Percentiles rank a stretch among this genome's conserved stretches.
Conservation (phyloP, 2,797 vertebrate species). For the Toxotes lorentzi region DNA sequence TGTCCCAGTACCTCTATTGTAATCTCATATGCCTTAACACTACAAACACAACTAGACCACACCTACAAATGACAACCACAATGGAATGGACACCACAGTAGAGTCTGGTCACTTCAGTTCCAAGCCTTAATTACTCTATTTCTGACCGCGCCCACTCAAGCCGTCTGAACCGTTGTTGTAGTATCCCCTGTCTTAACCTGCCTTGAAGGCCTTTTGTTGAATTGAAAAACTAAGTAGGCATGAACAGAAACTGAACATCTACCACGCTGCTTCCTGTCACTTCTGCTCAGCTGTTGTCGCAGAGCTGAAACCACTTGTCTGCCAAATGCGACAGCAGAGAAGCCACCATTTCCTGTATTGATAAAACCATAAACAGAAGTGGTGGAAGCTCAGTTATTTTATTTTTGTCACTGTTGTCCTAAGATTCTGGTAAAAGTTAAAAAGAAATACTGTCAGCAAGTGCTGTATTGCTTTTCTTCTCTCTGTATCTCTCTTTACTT, state of each 20-base stretch:
- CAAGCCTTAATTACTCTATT: slow-evolving; percentile 1
- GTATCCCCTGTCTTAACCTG: neutral
- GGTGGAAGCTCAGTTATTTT: neutral
- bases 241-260: slow-evolving; percentile 15
- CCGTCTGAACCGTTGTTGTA: neutral
- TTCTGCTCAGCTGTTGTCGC: slow-evolving; percentile 19
- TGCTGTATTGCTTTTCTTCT: slow-evolving; percentile 3
- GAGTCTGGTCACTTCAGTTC: neutral
- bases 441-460: neutral
- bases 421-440: neutral
- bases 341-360: slow-evolving; percentile 52
- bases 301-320: slow-evolving; percentile 37
- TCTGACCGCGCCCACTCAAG: slow-evolving; percentile 5
- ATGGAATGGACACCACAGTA: slow-evolving; percentile 5
- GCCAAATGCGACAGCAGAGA: slow-evolving; percentile 10
- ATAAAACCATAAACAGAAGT: slow-evolving; percentile 25
- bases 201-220: slow-evolving; percentile 4
- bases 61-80: slow-evolving; percentile 11
- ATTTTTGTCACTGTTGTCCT: neutral
- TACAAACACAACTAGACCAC: neutral
- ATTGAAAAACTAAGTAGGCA: slow-evolving; percentile 8
- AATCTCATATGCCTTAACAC: neutral
- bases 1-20: neutral
- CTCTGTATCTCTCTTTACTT: neutral
- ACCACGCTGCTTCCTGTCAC: slow-evolving; percentile 39